Evolutionary conservation across 2,113 vertebrate species (phyloP), one percentile per base, ranked within the genome.

Genomic region (Dicrurus megarhynchus): DNA sequence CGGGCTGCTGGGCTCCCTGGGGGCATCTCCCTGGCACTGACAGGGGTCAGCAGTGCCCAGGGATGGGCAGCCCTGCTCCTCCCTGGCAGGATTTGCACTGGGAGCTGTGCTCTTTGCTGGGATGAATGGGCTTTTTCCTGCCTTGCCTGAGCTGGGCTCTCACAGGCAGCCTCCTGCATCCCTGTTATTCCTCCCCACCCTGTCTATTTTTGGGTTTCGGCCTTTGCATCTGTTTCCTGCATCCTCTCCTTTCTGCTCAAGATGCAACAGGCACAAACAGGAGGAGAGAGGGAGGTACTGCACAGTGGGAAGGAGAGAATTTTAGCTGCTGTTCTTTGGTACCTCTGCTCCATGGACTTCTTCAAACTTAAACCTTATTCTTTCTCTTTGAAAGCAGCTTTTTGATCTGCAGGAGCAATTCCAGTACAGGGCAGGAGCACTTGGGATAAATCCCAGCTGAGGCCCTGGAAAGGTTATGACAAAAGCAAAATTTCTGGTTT

Each of bases 151-250:
- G 77, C 74, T 76, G 89, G 70, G 49, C 32, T 77, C 59, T 79
- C 84, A 57, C 71, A 84, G 49, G 46, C 3, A 18, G 65, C 74
- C 56, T 68, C 1, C 3, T 70, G 63, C 33, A 55, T 69, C 59
- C 33, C 21, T 2, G 35, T 59, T 85, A 39, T 84, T 84, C 35
- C 30, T 77, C 44, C 27, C 49, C 53, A 16, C n/a, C 46, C 37
- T 7, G 6, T 44, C 67, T 97, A 95, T 96, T 95, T 96, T 96
- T 82, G 87, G 85, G 81, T 64, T 94, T 68, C 79, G 75, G 78
- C 68, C 35, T 88, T 65, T 79, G 47, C 41, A 91, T 95, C 94
- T 95, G 92, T 90, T 95, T 95, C 91, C 94, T 93, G 89, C 93
- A 91, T 93, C 91, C 60, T 89, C 92, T 80, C 76, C 53, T 90